These are phyloP conservation scores for Pavo muticus DNA, from an alignment of 2,113 vertebrate species.

Conservation along the genomic window DNA sequence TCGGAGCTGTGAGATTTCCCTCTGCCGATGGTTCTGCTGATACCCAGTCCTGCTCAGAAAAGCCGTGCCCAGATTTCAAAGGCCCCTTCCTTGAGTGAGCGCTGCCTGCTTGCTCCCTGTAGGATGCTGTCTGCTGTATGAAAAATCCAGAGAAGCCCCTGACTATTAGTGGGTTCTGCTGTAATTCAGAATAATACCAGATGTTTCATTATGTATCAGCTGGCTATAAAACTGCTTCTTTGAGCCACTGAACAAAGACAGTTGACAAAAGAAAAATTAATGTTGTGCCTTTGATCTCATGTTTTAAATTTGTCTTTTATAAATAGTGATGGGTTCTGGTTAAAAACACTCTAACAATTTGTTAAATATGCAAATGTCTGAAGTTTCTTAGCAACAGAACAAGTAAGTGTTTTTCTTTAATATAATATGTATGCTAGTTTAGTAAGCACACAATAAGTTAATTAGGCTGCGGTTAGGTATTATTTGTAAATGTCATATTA, in stretches of 20 bases:
- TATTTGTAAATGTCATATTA: constrained; percentile 86
- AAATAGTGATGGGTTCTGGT: constrained; percentile 76
- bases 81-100: not conserved
- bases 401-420: constrained; percentile 80
- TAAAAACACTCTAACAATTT: constrained; percentile 77
- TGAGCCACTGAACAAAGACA: constrained; percentile 64
- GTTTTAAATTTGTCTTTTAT: constrained; percentile 76
- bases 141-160: constrained; percentile 33
- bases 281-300: constrained; percentile 73
- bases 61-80: not conserved
- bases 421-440: constrained; percentile 78
- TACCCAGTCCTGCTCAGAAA: not conserved
- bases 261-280: constrained; percentile 69
- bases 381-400: constrained; percentile 82
- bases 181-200: constrained; percentile 66
- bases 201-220: constrained; percentile 72
- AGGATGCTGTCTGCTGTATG: not conserved
- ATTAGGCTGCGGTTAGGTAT: constrained; percentile 82
- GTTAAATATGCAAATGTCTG: constrained; percentile 80
- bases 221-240: constrained; percentile 40
- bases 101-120: not conserved
- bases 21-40: not conserved
- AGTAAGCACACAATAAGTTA: constrained; percentile 81
- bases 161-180: constrained; percentile 35
- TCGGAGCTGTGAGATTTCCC: not conserved